phyloP scores from a whole-genome alignment of 1,140 invertebrate species.

The Drosophila nannoptera region DNA sequence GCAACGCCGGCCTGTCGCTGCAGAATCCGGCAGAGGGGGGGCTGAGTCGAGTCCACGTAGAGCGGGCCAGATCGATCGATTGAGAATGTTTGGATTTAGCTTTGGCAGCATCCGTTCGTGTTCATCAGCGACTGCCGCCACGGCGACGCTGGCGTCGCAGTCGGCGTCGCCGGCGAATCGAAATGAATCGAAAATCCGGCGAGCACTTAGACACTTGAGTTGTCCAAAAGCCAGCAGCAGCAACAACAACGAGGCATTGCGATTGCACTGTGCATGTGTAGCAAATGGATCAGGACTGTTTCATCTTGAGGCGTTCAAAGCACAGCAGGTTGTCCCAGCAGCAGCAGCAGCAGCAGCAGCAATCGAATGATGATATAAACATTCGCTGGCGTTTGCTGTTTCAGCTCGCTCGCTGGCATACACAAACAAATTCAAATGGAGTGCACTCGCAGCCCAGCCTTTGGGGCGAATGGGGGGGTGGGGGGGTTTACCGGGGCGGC shows the following conservation, averaged over 20 bases:
- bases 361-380: slow-evolving; percentile 64
- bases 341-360: background rate
- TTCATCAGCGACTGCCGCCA: slow-evolving; percentile 16
- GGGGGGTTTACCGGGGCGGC: too few relatives aligned
- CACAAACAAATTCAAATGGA: slow-evolving; percentile 30
- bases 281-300: slow-evolving; percentile 68
- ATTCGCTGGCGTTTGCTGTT: slow-evolving; percentile 44
- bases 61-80: background rate
- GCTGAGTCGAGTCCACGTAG: slow-evolving; percentile 36
- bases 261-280: slow-evolving; percentile 30
- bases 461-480: background rate
- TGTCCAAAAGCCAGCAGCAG: slow-evolving; percentile 48
- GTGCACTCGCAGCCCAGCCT: slow-evolving; percentile 1
- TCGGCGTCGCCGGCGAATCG: slow-evolving; percentile 16
- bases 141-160: slow-evolving; percentile 19
- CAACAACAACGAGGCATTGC: slow-evolving; percentile 10
- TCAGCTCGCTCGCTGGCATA: slow-evolving; percentile 40
- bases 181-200: slow-evolving; percentile 19
- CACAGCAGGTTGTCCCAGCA: slow-evolving; percentile 72
- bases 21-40: background rate
- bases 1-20: background rate
- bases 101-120: slow-evolving; percentile 38
- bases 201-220: slow-evolving; percentile 76
- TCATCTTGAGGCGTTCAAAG: slow-evolving; percentile 66
- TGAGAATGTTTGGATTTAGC: slow-evolving; percentile 58